Percentiles rank a stretch among this genome's conserved stretches.
These are phyloP conservation scores for Rhinolophus sinicus DNA, from an alignment of 2,113 vertebrate species.

Conservation along the genomic window DNA sequence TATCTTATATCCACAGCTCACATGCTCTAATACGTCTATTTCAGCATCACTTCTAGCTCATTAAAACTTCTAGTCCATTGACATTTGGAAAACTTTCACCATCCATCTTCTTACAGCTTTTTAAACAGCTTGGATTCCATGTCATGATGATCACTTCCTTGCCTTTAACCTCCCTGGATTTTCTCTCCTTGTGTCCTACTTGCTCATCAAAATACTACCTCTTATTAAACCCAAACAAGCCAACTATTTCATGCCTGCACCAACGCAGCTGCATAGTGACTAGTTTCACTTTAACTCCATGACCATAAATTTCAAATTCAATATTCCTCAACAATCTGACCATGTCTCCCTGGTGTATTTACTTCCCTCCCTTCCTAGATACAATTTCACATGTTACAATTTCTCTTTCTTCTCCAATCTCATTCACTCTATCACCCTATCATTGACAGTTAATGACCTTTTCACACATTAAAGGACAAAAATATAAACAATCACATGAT, in stretches of 20 bases:
- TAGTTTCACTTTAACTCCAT: not conserved
- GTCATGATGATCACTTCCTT: not conserved
- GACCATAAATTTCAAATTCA: not conserved
- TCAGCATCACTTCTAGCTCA: not conserved
- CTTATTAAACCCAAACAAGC: not conserved
- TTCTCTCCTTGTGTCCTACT: not conserved
- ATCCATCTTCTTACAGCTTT: not conserved
- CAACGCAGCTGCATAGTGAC: not conserved
- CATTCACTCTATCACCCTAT: not conserved
- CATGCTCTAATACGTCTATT: not conserved
- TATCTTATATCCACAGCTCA: not conserved
- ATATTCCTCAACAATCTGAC: not conserved
- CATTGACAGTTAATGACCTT: not conserved
- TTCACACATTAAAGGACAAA: not conserved
- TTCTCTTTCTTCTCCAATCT: not conserved
- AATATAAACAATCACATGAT: not conserved
- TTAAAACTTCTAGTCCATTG: not conserved
- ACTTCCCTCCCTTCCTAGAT: not conserved
- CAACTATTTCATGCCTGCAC: not conserved
- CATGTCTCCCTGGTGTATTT: not conserved
- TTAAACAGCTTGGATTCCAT: not conserved
- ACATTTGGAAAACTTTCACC: not conserved
- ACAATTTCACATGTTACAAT: not conserved
- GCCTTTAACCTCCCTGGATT: not conserved
- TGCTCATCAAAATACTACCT: not conserved